phyloP scores from a whole-genome alignment of 2,797 vertebrate species.

The Scolopax rusticola region DNA sequence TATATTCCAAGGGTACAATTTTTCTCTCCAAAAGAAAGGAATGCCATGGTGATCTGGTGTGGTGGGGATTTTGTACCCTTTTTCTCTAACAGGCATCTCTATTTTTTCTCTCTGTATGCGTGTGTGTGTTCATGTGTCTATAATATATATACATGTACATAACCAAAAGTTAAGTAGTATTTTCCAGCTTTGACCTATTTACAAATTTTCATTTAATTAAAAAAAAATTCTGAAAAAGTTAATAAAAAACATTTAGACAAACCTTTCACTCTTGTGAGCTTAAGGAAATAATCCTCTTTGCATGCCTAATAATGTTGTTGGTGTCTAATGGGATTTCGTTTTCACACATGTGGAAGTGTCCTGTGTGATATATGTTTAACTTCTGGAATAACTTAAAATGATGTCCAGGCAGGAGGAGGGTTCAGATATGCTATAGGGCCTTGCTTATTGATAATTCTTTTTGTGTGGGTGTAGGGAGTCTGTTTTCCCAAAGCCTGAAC shows the following conservation, averaged over 20 bases:
- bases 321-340: slow-evolving; percentile 80
- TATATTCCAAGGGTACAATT: neutral
- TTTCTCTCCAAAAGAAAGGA: neutral
- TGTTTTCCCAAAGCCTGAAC: slow-evolving; percentile 50
- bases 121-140: fast-evolving
- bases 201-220: slow-evolving; percentile 54
- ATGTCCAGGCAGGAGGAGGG: slow-evolving; percentile 57
- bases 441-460: slow-evolving; percentile 81
- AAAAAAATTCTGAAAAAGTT: slow-evolving; percentile 47
- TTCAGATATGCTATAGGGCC: slow-evolving; percentile 72
- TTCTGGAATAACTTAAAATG: slow-evolving; percentile 79
- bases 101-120: neutral
- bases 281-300: slow-evolving; percentile 51
- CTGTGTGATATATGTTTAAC: slow-evolving; percentile 33
- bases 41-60: neutral
- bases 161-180: neutral
- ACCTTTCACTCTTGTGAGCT: slow-evolving; percentile 54
- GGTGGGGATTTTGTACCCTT: neutral
- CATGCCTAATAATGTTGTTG: slow-evolving; percentile 67
- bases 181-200: slow-evolving; percentile 49
- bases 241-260: slow-evolving; percentile 68
- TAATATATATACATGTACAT: neutral
- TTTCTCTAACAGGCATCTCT: neutral
- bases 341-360: slow-evolving; percentile 77
- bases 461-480: slow-evolving; percentile 79